phyloP scores from a whole-genome alignment of 2,113 vertebrate genomes.

The Papio anubis region DNA sequence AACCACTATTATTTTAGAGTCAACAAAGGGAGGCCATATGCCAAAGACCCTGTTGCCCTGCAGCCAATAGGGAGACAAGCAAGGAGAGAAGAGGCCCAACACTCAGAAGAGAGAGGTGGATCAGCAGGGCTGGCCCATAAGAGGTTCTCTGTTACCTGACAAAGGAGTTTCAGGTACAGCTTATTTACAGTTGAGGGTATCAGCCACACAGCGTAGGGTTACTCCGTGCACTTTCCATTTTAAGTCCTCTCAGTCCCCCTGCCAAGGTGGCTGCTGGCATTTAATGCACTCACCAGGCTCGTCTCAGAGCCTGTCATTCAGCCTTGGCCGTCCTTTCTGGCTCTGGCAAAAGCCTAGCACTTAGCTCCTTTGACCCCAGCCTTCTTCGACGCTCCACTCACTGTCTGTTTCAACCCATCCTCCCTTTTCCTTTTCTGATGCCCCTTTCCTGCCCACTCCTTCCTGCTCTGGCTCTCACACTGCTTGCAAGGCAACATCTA shows the following conservation, averaged over 20 bases:
- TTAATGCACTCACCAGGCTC: neutral
- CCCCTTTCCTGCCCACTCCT: neutral
- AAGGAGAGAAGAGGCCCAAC: neutral
- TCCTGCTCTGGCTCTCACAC: neutral
- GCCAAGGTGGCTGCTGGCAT: neutral
- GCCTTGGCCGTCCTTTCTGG: neutral
- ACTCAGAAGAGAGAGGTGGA: neutral
- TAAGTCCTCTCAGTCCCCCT: neutral
- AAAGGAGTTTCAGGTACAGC: constrained; percentile 42
- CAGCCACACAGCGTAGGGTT: constrained; percentile 45
- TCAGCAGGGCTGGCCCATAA: neutral
- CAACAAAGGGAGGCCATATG: neutral
- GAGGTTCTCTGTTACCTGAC: constrained; percentile 32
- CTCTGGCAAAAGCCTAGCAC: neutral
- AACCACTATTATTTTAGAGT: neutral
- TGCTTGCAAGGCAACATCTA: neutral
- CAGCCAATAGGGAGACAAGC: neutral
- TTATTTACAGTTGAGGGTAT: constrained; percentile 36
- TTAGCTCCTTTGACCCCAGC: neutral
- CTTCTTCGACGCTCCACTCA: neutral
- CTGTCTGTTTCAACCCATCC: fast-evolving
- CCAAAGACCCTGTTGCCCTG: neutral
- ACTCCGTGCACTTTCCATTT: constrained; percentile 64
- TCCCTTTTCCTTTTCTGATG: neutral
- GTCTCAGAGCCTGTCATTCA: neutral